Base-by-base conservation (phyloP, 2,797 vertebrate species). In the Amphiprion clarkii region DNA sequence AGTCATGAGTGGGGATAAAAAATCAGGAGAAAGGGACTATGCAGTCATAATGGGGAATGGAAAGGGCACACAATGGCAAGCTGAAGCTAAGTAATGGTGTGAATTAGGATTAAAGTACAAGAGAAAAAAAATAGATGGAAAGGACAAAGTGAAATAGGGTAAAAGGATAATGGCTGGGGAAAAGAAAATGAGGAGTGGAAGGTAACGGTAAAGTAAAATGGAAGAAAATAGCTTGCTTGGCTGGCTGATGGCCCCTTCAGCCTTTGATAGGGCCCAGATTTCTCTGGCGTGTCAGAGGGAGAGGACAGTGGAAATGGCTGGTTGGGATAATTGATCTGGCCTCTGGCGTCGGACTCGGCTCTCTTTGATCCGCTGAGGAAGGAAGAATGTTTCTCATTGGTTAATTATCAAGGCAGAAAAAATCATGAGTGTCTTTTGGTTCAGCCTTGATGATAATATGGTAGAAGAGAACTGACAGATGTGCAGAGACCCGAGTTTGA, bases 321-420 rank as follows among this genome's bases (percentile, higher is more conserved):
- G 69, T 67, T 56, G 51, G 88, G 91, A 93, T 95, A 94, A 94
- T 92, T 88, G 91, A 93, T 93, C 89, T 91, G 87, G 90, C 90
- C 92, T 77, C 86, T 88, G 87, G 88, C 87, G 54, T 87, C 87
- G 61, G 39, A 86, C 82, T 84, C 71, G 48, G 71, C 73, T 31
- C 46, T 46, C 89, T 94, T 94, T 94, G 90, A 94, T 94, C 90
- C 89, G 69, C 71, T 71, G 73, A 71, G 78, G 78, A 81, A 79
- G 74, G 83, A 88, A 80, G 86, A 90, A 87, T 86, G 88, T 87
- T 84, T 78, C 83, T 83, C 65, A 76, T 76, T 65, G 75, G 72
- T 88, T 78, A 72, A 85, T 81, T 87, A 87, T 91, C 72, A 71
- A 74, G 68, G 67, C 67, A 64, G 60, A 71, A 81, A 65, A 68